Percentiles rank a stretch among this genome's conserved stretches.
These are phyloP conservation scores for Lithobates pipiens DNA, from an alignment of 2,797 vertebrate species.

Conservation along the genomic window DNA sequence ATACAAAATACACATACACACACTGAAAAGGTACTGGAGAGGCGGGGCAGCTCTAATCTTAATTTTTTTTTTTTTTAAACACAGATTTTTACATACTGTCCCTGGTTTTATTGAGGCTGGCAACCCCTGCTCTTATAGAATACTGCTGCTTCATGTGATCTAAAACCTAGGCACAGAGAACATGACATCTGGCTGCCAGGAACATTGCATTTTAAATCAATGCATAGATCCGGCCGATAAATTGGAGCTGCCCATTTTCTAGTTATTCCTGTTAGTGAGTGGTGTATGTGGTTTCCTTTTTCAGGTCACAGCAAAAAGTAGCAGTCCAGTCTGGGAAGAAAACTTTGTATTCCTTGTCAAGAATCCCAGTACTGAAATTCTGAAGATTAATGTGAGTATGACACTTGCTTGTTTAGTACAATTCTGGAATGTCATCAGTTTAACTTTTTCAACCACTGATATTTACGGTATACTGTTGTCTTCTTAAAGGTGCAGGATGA, in stretches of 20 bases:
- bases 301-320: conserved; percentile 80
- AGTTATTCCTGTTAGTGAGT: not conserved
- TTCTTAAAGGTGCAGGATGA: conserved; percentile 70
- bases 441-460: not conserved
- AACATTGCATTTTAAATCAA: no score
- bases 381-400: conserved; percentile 84
- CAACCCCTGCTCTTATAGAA: no score
- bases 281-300: not conserved
- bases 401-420: not conserved
- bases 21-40: no score
- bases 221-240: no score
- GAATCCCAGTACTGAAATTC: conserved; percentile 81
- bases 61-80: no score
- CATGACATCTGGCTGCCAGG: no score
- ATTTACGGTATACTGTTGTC: not conserved
- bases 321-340: conserved; percentile 89
- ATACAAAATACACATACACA: no score
- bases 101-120: no score
- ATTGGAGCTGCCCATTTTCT: not conserved
- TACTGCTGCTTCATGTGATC: no score
- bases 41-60: no score
- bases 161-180: no score
- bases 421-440: not conserved
- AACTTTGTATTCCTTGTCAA: conserved; percentile 85
- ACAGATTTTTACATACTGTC: no score